Base-by-base conservation (phyloP, 1,140 invertebrate species). In the Camponotus vicinus region DNA sequence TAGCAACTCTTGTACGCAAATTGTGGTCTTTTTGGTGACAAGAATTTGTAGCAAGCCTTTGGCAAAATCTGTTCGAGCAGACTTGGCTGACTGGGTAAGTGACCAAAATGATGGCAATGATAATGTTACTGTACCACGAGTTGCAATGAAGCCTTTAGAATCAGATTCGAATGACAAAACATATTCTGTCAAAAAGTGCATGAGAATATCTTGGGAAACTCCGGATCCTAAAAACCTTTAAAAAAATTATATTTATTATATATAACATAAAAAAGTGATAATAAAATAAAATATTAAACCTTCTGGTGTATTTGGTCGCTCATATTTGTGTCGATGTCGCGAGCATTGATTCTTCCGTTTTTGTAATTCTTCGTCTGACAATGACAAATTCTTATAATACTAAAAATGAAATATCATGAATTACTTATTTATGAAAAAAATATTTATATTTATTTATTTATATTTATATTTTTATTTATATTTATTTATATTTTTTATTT, bases 151-250 rank as follows among this genome's bases (percentile, higher is more conserved):
- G 40, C 6, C 37, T 37, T 27, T 27, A 27, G 27, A 27, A 27
- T 37, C 3, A 37, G 8, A 52, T 52, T 55, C 15, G 18, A 18
- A 34, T 34, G 2, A 52, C 0, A 1, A 34, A 1, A 42, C 8
- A 57, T 80, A 57, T 80, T 27, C 9, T 78, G 27, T 6, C 9
- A 45, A 80, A 69, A 80, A 42, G 64, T 80, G 15, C 8, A 11
- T 7, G 78, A 70, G 18, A 71, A n/a, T 6, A 89, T 88, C 21
- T 93, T n/a, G n/a, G n/a, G n/a, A n/a, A n/a, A n/a, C n/a, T n/a
- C n/a, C 89, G 92, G 92, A 92, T 95, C 86, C 94, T 94, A 95
- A 76, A 94, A 95, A 85, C 92, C 93, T 93, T 69, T 27, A 76
- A 61, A 85, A 92, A 92, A 49, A 83, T 42, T 52, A 77, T 57